Evolutionary conservation across 2,113 vertebrate genomes (phyloP).

Genomic region (Eira barbara): DNA sequence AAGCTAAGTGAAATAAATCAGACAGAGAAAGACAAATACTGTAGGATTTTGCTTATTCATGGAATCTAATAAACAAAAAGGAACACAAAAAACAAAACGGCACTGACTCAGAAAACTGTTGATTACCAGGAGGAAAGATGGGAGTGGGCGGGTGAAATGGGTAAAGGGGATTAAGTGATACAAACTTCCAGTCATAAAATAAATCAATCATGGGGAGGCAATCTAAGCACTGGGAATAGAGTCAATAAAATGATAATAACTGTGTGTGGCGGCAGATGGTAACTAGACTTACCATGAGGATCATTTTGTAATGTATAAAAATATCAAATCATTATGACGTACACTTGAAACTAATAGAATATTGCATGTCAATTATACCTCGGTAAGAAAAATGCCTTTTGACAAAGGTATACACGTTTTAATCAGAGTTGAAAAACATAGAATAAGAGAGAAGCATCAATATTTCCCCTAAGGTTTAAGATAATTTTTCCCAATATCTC

Average conservation of each 20-base stretch:
- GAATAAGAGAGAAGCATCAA: constrained; percentile 33
- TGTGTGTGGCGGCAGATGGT: not conserved
- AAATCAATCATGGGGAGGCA: not conserved
- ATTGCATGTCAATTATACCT: not conserved
- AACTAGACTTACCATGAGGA: not conserved
- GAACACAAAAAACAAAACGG: not conserved
- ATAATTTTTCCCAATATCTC: constrained; percentile 17
- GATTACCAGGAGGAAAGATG: not conserved
- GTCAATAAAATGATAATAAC: not conserved
- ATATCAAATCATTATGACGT: not conserved
- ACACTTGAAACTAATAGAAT: not conserved
- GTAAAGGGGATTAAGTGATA: not conserved
- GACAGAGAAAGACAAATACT: not conserved
- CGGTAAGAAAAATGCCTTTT: constrained; percentile 38
- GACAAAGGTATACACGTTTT: constrained; percentile 63
- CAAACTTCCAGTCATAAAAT: not conserved
- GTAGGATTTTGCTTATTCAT: not conserved
- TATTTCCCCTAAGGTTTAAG: constrained; percentile 61
- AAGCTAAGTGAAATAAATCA: not conserved
- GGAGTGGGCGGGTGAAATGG: not conserved
- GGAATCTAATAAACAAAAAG: not conserved
- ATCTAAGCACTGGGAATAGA: not conserved
- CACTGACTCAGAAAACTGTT: not conserved
- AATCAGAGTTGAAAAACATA: constrained; percentile 47
- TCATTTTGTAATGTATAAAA: not conserved